phyloP scores from a whole-genome alignment of 2,888 invertebrate genomes.

The Onchidella celtica region DNA sequence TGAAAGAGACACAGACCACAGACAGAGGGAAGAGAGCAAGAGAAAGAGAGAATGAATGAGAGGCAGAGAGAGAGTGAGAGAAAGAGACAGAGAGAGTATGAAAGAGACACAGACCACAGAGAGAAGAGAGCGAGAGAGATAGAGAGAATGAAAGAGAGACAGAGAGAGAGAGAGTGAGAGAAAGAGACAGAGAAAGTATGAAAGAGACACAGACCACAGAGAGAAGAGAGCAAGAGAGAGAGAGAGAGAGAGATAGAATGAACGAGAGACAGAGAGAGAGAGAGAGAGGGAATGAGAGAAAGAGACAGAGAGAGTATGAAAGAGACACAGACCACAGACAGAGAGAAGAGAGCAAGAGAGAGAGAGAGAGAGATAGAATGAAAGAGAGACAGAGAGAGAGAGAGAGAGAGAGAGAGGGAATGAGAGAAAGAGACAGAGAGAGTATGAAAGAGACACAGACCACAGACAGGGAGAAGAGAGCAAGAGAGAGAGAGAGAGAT shows the following conservation, averaged over 20 bases:
- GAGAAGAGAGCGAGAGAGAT: no score
- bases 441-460: background rate
- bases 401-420: background rate
- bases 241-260: no score
- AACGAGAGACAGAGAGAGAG: no score
- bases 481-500: background rate
- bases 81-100: constrained; percentile 32
- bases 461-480: background rate
- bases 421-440: constrained; percentile 6
- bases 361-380: no score
- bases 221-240: no score
- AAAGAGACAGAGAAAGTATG: no score
- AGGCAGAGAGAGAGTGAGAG: constrained; percentile 29
- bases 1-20: background rate
- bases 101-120: no score
- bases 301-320: background rate
- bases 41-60: constrained; percentile 36
- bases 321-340: no score
- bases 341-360: no score
- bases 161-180: background rate
- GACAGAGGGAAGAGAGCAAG: background rate
- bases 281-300: constrained; percentile 2
- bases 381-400: no score
- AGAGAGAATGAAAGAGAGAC: no score
- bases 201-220: no score